Base-by-base conservation (phyloP, 2,797 vertebrate species). In the Lepidocolaptes lacrymiger region DNA sequence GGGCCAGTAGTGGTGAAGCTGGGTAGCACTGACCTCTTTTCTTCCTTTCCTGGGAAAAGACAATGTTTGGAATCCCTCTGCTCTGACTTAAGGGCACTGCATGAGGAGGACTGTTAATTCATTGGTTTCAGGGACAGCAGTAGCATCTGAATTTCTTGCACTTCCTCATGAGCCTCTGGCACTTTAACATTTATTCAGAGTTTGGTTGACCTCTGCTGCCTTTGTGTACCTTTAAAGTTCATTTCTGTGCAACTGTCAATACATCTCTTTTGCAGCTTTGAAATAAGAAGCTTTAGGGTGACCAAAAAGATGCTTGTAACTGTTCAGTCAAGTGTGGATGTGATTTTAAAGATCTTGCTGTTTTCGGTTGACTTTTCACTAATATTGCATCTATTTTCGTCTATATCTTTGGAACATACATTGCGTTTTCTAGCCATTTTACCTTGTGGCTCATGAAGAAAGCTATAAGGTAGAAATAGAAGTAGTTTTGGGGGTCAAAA, bases 181-280 rank as follows among this genome's bases (percentile, higher is more conserved):
- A 59, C 39, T 76, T 86, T 87, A 85, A 95, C 83, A 93, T 97
- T 96, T 95, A 89, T 91, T 89, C 85, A 92, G 93, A 81, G 55
- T 93, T 95, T 88, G 91, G 92, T 63, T 95, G 95, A 96, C 73
- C 73, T 91, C 91, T 63, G 27, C 34, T 93, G 79, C 68, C 82
- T 88, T 93, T 92, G 80, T 76, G 52, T 86, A 69, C 75, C 77
- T 96, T 89, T 93, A 95, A 96, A 96, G 95, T 95, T 96, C 93
- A 95, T 71, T 88, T 76, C 52, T 94, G 75, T 92, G 91, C 85
- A 94, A 69, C 93, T 95, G 96, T 94, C 94, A 95, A 81, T 95
- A 93, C 6, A 1, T 59, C 90, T 82, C 32, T 93, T 91, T 91
- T 81, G 32, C 46, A 66, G 39, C 37, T 68, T 52, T 75, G 82